Conservation (phyloP, 2,797 vertebrate genomes). For the Gymnothorax reevesii region DNA sequence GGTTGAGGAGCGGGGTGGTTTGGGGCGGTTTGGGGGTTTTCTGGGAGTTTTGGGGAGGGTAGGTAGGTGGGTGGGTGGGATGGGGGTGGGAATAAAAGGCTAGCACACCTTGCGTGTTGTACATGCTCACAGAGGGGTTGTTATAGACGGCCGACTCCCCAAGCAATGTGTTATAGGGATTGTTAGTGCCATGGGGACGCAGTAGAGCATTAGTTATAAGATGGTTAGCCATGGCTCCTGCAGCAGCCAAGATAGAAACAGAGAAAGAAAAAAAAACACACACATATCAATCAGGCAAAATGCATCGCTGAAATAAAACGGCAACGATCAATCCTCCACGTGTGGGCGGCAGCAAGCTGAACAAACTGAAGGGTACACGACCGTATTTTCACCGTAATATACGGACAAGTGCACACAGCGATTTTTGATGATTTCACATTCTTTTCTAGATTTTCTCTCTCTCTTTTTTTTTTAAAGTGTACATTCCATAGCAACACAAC, state of each 20-base stretch:
- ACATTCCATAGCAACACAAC: conserved; percentile 20
- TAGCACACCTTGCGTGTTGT: conserved; percentile 99
- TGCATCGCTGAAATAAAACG: conserved; percentile 77
- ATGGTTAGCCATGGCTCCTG: conserved; percentile 99
- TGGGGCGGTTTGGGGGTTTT: no score
- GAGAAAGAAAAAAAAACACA: conserved; percentile 67
- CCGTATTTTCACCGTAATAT: conserved; percentile 53
- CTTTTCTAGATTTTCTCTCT: background rate
- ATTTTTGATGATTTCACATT: background rate
- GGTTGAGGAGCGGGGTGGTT: conserved; percentile 56
- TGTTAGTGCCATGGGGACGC: conserved; percentile 99
- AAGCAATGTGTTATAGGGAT: conserved; percentile 99
- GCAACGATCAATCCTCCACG: conserved; percentile 79
- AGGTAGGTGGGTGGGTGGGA: conserved; percentile 57
- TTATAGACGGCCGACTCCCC: conserved; percentile 99
- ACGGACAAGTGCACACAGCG: conserved; percentile 48
- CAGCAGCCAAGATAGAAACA: conserved; percentile 84
- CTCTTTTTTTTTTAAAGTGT: background rate
- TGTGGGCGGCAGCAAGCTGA: conserved; percentile 36
- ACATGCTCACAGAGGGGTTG: conserved; percentile 99
- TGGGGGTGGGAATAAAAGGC: conserved; percentile 54
- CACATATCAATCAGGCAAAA: conserved; percentile 87
- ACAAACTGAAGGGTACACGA: conserved; percentile 42
- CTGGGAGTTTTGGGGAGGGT: conserved; percentile 49
- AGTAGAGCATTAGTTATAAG: conserved; percentile 99